Evolutionary conservation across 2,113 vertebrate genomes (phyloP).

Genomic region (Bubalus kerabau): DNA sequence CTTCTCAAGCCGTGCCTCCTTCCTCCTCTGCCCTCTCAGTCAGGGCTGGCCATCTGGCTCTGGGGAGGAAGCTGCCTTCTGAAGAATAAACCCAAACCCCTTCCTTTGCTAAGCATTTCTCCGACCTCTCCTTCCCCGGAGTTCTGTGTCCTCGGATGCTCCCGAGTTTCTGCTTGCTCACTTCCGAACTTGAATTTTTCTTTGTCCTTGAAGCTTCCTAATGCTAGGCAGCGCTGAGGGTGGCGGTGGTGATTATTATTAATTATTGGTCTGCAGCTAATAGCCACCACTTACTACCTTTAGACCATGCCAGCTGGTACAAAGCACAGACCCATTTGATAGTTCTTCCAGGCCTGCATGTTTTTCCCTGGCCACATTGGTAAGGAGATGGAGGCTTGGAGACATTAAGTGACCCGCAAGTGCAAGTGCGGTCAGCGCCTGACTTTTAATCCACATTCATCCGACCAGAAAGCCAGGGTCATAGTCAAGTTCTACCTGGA

Average conservation of each 20-base stretch:
- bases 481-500: not conserved
- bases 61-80: not conserved
- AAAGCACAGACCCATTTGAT: not conserved
- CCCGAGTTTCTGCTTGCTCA: not conserved
- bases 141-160: not conserved
- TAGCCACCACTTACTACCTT: not conserved
- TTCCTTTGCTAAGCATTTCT: not conserved
- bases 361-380: not conserved
- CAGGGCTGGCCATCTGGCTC: not conserved
- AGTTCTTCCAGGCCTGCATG: not conserved
- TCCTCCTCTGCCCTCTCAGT: not conserved
- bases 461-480: not conserved
- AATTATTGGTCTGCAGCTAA: not conserved
- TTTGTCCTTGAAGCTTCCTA: not conserved
- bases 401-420: not conserved
- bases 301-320: not conserved
- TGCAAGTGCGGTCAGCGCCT: not conserved
- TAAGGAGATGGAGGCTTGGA: not conserved
- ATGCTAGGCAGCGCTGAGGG: too few species aligned
- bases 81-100: not conserved
- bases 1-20: not conserved
- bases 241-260: not conserved
- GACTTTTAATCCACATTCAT: not conserved
- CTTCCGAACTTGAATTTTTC: not conserved
- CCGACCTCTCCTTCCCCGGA: fast-evolving